Conservation (phyloP, 2,888 invertebrate species). For the Pterostichus niger region DNA sequence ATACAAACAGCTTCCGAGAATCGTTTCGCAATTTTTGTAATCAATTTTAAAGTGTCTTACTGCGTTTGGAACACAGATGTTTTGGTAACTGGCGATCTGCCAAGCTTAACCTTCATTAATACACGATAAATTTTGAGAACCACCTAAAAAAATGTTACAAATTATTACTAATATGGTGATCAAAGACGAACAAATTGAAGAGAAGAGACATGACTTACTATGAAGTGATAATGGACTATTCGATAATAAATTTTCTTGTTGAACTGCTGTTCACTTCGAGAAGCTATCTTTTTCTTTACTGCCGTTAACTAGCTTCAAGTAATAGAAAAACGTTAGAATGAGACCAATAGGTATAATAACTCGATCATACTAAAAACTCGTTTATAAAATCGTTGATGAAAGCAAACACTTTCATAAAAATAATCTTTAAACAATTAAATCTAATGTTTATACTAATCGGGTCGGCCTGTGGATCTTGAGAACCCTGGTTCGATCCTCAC, state of each 20-base stretch:
- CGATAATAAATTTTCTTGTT: background rate
- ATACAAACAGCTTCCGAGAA: conserved; percentile 24
- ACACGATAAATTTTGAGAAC: conserved; percentile 32
- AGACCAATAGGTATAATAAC: too few relatives aligned
- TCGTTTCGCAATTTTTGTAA: conserved; percentile 46
- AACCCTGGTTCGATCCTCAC: too few relatives aligned
- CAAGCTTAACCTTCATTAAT: conserved; percentile 31
- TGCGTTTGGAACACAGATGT: conserved; percentile 45
- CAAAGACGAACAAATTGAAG: conserved; percentile 41
- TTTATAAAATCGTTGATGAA: too few relatives aligned
- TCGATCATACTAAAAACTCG: too few relatives aligned
- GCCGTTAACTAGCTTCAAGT: too few relatives aligned
- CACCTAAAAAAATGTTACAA: conserved; percentile 16
- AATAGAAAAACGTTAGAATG: too few relatives aligned
- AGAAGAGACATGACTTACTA: background rate
- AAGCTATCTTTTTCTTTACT: too few relatives aligned
- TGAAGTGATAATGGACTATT: conserved; percentile 6
- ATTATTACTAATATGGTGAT: conserved; percentile 38
- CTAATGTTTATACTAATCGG: too few relatives aligned
- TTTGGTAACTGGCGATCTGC: background rate
- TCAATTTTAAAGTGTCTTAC: conserved; percentile 50
- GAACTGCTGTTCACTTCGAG: background rate
- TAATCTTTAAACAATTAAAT: too few relatives aligned
- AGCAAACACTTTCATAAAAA: too few relatives aligned
- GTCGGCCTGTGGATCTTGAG: too few relatives aligned